A percentile compares a stretch with the other conserved stretches of the same genome.
Conservation (phyloP, 2,888 invertebrate species). For the Brachypalpus laphriformis region DNA sequence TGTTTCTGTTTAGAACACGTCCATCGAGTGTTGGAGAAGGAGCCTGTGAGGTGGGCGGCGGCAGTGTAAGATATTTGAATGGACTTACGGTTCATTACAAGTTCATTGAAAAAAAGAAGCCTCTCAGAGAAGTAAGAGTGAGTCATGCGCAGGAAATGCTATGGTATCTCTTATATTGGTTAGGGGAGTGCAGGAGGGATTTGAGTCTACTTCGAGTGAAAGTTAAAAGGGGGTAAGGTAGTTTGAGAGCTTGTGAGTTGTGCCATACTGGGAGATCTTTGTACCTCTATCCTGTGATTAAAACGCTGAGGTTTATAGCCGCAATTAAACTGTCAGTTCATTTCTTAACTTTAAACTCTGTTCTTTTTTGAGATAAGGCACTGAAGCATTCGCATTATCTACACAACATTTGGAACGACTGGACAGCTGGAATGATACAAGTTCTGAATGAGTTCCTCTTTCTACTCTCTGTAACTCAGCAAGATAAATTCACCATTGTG, state of each 20-base stretch:
- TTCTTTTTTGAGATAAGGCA: no score
- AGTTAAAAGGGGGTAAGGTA: slow-evolving; percentile 7
- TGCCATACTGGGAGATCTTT: background rate
- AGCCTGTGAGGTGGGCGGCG: background rate
- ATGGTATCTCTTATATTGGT: slow-evolving; percentile 25
- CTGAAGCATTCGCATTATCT: no score
- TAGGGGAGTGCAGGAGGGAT: background rate
- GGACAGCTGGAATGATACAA: no score
- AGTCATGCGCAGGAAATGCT: background rate
- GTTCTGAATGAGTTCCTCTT: no score
- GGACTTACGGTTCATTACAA: slow-evolving; percentile 32
- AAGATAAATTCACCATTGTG: no score
- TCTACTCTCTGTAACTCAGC: no score
- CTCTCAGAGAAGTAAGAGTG: background rate
- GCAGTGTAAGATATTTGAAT: slow-evolving; percentile 8
- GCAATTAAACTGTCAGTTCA: background rate
- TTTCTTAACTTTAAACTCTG: no score
- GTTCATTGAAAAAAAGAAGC: slow-evolving; percentile 24
- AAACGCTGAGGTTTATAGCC: background rate
- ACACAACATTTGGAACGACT: no score
- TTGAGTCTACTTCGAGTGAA: slow-evolving; percentile 14
- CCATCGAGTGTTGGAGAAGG: background rate
- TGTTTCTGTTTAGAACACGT: slow-evolving; percentile 41
- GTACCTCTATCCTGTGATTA: background rate
- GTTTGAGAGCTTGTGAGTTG: slow-evolving; percentile 26